Conservation (phyloP, 2,113 vertebrate genomes). For the Odocoileus hemionus region DNA sequence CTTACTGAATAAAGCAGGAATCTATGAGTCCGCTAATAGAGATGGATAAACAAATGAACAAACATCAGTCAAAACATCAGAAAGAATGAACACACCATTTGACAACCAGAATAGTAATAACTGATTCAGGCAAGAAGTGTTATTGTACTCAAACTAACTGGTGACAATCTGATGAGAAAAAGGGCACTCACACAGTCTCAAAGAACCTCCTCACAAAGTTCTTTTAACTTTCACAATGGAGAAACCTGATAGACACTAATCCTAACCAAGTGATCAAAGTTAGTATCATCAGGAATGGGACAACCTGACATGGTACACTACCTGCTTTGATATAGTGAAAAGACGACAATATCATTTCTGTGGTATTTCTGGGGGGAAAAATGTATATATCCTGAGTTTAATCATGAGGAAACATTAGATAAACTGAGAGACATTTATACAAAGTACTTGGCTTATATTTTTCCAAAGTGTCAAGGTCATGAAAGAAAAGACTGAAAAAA, state of each 20-base stretch:
- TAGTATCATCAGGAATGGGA: not conserved
- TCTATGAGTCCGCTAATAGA: not conserved
- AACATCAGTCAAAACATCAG: not conserved
- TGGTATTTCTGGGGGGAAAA: not conserved
- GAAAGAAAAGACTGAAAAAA: not conserved
- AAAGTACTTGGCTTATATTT: not conserved
- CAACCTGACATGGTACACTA: not conserved
- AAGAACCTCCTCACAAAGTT: not conserved
- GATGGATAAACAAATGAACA: not conserved
- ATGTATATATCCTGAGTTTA: not conserved
- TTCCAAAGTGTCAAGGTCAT: not conserved
- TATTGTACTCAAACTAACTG: not conserved
- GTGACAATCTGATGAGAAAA: not conserved
- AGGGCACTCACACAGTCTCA: not conserved
- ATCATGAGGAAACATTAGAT: not conserved
- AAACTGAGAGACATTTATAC: not conserved
- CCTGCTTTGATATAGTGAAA: not conserved
- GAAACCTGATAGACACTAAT: not conserved
- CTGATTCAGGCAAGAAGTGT: not conserved
- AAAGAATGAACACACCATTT: not conserved
- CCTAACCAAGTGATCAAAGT: conserved; percentile 4
- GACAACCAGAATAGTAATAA: not conserved
- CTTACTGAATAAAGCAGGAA: not conserved
- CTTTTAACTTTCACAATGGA: not conserved
- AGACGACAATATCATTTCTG: not conserved